Percentiles rank a stretch among this genome's conserved stretches.
Evolutionary conservation across 2,797 vertebrate genomes (phyloP).

Genomic region (Protonibea diacanthus): DNA sequence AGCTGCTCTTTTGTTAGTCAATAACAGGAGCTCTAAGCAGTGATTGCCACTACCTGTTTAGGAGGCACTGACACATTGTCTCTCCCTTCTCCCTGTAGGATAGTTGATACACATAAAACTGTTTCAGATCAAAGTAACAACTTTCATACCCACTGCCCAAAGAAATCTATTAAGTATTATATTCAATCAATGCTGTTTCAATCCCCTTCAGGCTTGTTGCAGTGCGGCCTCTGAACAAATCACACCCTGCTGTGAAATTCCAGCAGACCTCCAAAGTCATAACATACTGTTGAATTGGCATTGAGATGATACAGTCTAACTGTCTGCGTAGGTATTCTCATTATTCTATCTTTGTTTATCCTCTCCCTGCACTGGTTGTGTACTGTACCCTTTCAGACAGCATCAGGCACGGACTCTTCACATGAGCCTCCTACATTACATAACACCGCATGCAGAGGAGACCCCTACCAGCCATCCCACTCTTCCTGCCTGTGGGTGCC

Average conservation of each 20-base stretch:
- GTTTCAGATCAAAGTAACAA: not conserved
- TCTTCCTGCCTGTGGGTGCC: conserved; percentile 58
- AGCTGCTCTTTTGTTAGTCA: not conserved
- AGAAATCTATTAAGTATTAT: not conserved
- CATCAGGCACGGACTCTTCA: conserved; percentile 6
- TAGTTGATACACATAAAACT: not conserved
- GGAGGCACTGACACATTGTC: no score
- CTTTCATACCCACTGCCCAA: not conserved
- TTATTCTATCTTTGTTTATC: not conserved
- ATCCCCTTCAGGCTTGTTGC: not conserved
- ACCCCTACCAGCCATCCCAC: conserved; percentile 41
- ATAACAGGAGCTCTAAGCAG: not conserved
- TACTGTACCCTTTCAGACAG: conserved; percentile 14
- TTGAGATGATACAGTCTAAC: not conserved
- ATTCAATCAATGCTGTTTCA: not conserved
- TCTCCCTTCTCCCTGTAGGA: not conserved
- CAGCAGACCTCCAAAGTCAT: conserved; percentile 25
- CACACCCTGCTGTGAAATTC: conserved; percentile 21
- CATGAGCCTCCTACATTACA: conserved; percentile 10
- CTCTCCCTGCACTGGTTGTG: not conserved
- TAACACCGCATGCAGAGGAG: conserved; percentile 59
- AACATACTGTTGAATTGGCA: conserved; percentile 7
- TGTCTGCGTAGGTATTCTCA: not conserved
- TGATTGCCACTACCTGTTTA: not conserved
- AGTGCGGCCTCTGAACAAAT: conserved; percentile 14